Evolutionary conservation across 2,113 vertebrate species (phyloP), one percentile per base, ranked within the genome.

Genomic region (Chunga burmeisteri): DNA sequence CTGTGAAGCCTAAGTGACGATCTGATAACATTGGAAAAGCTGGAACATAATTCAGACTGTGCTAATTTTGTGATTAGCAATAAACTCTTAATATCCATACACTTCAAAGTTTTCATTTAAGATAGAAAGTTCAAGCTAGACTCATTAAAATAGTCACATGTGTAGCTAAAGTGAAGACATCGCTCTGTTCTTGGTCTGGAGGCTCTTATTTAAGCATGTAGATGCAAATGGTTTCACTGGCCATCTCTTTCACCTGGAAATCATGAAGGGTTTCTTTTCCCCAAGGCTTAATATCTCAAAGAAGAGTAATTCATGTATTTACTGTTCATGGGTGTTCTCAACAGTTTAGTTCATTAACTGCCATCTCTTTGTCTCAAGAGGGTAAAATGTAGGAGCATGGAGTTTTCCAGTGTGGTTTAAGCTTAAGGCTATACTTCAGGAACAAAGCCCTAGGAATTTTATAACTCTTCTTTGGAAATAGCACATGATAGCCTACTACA

Each of bases 351-450:
- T 91, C 23, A 36, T 20, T 80, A 38, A 16, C 13, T 75, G 4
- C 21, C 11, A 18, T 55, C 22, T 67, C 12, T 25, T 36, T 80
- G 8, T 67, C 38, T 77, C 5, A 9, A 15, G 11, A 34, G 23
- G 22, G 55, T 70, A n/a, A 40, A 13, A 32, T 7, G 10, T 0
- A 49, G 29, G 9, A 56, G 10, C 32, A 6, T 1, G 0, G 40
- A 44, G 23, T 25, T 12, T 55, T 92, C 23, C 26, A 10, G 4
- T 40, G 17, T 85, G 23, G 11, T 50, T 79, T 50, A 84, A 74
- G 13, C 32, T 26, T 82, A 79, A 85, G 36, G 8, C 58, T 66
- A 1, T 55, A 13, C 18, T 75, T 85, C 5, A 26, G 47, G 26
- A 91, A 13, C 27, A 91, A 86, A 72, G 16, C 58, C 14, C 2